Percentiles rank a stretch among this genome's conserved stretches.
phyloP scores from a whole-genome alignment of 2,113 vertebrate species.

The Calcarius ornatus region DNA sequence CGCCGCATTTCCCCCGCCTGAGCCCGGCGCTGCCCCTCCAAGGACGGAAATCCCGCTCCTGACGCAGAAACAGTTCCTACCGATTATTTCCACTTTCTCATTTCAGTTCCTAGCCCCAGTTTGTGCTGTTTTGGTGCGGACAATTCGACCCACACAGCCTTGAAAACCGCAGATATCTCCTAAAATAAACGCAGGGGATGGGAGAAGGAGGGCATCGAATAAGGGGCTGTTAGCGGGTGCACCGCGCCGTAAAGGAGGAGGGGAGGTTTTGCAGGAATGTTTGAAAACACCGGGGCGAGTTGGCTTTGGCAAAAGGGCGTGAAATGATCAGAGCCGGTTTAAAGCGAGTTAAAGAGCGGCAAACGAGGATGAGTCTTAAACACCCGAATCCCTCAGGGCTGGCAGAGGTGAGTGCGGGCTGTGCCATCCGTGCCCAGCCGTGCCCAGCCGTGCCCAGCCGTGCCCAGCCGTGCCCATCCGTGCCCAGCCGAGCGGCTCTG shows the following conservation, averaged over 20 bases:
- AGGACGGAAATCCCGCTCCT: background rate
- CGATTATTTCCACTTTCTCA: background rate
- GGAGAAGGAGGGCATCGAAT: background rate
- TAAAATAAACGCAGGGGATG: background rate
- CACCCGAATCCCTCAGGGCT: accelerated
- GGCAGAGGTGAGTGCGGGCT: accelerated
- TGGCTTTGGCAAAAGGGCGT: background rate
- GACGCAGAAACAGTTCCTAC: background rate
- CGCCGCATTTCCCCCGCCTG: accelerated
- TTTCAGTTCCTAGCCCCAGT: background rate
- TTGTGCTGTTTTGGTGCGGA: no score
- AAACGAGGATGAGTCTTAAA: background rate
- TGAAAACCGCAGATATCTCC: background rate
- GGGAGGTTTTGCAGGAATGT: background rate
- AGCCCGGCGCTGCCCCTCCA: background rate
- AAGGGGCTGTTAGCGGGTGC: background rate
- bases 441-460: no score
- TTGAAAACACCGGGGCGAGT: background rate
- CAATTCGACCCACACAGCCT: background rate
- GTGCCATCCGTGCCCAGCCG: no score
- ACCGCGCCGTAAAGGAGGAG: no score
- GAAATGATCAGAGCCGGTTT: background rate
- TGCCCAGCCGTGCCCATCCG: background rate
- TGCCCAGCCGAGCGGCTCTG: no score
- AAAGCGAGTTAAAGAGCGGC: background rate